Base-by-base conservation (phyloP, 2,888 invertebrate species). In the Drosophila mayaguana region DNA sequence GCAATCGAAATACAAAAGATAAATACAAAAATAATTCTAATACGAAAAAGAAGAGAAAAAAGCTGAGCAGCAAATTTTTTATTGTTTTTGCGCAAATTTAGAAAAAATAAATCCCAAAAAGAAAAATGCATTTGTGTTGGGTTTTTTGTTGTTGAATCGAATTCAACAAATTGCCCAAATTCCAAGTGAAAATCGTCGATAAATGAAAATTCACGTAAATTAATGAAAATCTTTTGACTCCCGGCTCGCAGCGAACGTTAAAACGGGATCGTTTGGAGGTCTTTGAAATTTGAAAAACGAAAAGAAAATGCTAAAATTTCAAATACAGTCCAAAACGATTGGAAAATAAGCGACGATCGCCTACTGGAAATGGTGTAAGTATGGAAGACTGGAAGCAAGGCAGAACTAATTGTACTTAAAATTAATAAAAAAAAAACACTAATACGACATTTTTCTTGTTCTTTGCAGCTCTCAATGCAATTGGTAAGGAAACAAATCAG, bases 321-420 rank as follows among this genome's bases (percentile, higher is more conserved):
- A 77, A 84, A 84, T 78, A 83, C 75, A 85, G 85, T 85, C 77
- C 80, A 77, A 71, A 70, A 59, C 81, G 83, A 75, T 66, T 83
- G 80, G 63, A 60, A 79, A 60, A 34, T 68, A 64, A 66, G 38
- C 70, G 8, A 66, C 80, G 82, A 75, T 82, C 68, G 55, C 22
- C 34, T 60, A 70, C 63, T 67, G 57, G 81, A 74, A 70, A 86
- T 88, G 87, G 87, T 87, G 85, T 86, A 79, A 89, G 85, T 86
- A 68, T 40, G 11, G 2, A n/a, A 12, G 34, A 45, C 25, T 46
- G 36, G 0, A 25, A 34, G 18, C 18, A 11, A 48, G 12, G 28
- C 18, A 18, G 32, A 32, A 1, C 28, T 11, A 12, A 32, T 32
- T 18, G 6, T 50, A 50, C 1, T 12, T 9, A 1, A 32, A 50